Evolutionary conservation across 2,797 vertebrate species (phyloP), one percentile per base, ranked within the genome.

Genomic region (Sebastes variabilis): DNA sequence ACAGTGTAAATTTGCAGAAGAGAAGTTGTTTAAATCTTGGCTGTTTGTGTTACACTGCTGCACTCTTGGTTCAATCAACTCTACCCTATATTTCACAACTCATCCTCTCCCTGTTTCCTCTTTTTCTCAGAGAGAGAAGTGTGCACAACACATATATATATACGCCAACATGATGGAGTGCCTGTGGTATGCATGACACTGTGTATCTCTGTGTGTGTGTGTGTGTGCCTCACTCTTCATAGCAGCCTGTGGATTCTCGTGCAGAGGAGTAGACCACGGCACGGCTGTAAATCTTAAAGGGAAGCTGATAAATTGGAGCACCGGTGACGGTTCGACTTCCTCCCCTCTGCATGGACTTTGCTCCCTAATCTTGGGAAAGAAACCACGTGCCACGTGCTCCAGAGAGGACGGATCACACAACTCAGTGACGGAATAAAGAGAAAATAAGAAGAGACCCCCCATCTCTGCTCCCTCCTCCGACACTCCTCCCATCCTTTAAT

Each of bases 271-370:
- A 38, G 34, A 68, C 69, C 58, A 18, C 18, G 25, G 81, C 82
- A 62, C 8, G 13, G 58, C 77, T 66, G 75, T 89, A 90, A 93
- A 88, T 93, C 83, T 77, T 55, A 55, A 77, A 66, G 55, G 82
- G 83, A 88, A 90, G 73, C 89, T 86, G 90, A 91, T 85, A 81
- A 93, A 92, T 81, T 67, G 76, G 69, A 82, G 78, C 80, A 67
- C 27, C 72, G n/a, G 75, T 87, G 91, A 93, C 89, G 89, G 89
- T 79, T 91, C 2, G 18, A 84, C 90, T 91, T 93, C 91, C 90
- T 92, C 89, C 62, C 81, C 79, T 80, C 29, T 11, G 82, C 87
- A n/a, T 27, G 64, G 74, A 80, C 77, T 77, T 71, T 74, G 78
- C 85, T 89, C 81, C 65, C 66, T 92, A 81, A 89, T 89, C 87